Conservation (phyloP, 2,797 vertebrate genomes). For the Sebastes hubbsi region DNA sequence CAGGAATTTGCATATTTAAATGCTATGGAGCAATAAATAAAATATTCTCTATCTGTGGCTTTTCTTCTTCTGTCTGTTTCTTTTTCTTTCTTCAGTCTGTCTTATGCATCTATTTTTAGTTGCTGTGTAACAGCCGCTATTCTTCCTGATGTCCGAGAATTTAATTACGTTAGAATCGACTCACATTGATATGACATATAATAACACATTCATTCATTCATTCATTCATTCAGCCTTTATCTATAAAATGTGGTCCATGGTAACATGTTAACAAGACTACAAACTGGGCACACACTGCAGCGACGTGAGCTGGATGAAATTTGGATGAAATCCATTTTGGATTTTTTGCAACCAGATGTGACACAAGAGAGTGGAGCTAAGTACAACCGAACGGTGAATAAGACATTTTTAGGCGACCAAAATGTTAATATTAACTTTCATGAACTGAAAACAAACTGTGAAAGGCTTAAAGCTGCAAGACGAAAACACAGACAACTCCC, state of each 20-base stretch:
- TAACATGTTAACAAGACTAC: neutral
- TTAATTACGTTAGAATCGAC: neutral
- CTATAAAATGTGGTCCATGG: neutral
- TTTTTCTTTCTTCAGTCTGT: neutral
- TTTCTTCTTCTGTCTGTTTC: slow-evolving; percentile 13
- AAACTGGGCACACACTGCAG: neutral
- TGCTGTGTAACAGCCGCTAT: neutral
- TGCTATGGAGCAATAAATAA: slow-evolving; percentile 71
- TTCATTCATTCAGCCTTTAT: neutral
- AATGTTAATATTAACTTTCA: no score
- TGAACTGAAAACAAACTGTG: no score
- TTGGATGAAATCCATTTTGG: no score
- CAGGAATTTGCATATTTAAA: slow-evolving; percentile 75
- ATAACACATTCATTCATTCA: neutral
- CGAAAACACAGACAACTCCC: no score
- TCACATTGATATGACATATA: neutral
- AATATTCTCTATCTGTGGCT: slow-evolving; percentile 55
- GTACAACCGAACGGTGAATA: no score
- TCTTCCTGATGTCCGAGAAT: neutral
- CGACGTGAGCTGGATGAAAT: neutral
- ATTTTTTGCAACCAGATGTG: no score
- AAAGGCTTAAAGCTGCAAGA: no score
- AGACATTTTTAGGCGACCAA: no score
- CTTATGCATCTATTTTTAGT: neutral
- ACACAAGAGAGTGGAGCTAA: no score